Evolutionary conservation across 2,888 invertebrate genomes (phyloP).

Genomic region (Drosophila barbarae): DNA sequence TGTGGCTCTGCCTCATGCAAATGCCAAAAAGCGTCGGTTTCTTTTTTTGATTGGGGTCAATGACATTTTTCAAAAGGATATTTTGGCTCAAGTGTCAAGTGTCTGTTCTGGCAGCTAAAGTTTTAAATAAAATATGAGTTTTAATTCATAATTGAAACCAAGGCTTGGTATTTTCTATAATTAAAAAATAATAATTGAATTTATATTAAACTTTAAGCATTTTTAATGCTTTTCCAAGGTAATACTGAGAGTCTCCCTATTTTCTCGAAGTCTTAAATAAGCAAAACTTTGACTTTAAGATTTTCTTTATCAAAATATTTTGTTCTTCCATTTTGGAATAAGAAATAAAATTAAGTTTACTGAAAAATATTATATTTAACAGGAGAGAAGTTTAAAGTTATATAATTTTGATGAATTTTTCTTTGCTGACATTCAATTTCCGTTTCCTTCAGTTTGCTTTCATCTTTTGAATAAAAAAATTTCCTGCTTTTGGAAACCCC

Average conservation of each 20-base stretch:
- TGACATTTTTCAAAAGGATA: background rate
- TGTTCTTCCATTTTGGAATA: too few relatives aligned
- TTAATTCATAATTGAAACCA: background rate
- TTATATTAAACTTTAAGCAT: too few relatives aligned
- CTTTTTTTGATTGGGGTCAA: slow-evolving; percentile 19
- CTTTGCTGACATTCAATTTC: background rate
- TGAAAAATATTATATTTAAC: too few relatives aligned
- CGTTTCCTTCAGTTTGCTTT: background rate
- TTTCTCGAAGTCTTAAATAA: background rate
- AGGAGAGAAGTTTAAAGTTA: background rate
- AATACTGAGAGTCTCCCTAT: too few relatives aligned
- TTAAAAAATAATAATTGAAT: too few relatives aligned
- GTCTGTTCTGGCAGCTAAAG: too few relatives aligned
- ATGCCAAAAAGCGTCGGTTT: slow-evolving; percentile 6
- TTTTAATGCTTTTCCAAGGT: too few relatives aligned
- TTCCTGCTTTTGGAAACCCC: background rate
- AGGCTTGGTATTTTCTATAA: background rate
- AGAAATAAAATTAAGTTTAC: too few relatives aligned
- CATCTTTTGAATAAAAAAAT: background rate
- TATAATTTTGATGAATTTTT: background rate
- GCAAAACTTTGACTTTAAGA: background rate
- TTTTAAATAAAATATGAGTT: background rate
- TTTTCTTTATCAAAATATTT: too few relatives aligned
- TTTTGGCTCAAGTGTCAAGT: too few relatives aligned
- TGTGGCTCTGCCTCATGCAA: slow-evolving; percentile 11